These are phyloP conservation scores for Nymphalis io DNA, from an alignment of 1,140 invertebrate species.

Conservation along the genomic window DNA sequence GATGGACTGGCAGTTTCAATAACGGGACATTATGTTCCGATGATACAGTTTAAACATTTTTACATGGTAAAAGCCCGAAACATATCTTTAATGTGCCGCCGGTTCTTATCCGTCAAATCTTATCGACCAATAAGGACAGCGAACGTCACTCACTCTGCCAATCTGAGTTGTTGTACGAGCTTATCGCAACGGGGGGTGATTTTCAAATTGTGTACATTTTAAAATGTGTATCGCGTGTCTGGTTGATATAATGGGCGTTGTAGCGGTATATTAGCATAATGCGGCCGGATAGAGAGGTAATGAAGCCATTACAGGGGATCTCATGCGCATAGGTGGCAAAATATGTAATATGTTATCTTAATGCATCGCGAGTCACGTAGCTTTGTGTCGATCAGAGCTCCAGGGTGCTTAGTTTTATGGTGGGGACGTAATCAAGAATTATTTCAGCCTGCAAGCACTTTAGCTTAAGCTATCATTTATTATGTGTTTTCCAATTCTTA, in stretches of 20 bases:
- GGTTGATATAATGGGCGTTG: constrained; percentile 54
- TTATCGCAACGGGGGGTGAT: constrained; percentile 65
- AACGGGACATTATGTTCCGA: constrained; percentile 50
- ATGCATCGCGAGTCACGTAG: constrained; percentile 63
- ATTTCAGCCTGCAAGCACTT: neutral
- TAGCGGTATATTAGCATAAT: constrained; percentile 58
- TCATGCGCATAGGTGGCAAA: constrained; percentile 54
- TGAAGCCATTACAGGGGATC: constrained; percentile 58
- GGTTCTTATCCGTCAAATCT: constrained; percentile 73
- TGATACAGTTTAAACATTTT: constrained; percentile 71
- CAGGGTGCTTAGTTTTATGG: constrained; percentile 14
- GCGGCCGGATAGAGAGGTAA: constrained; percentile 46
- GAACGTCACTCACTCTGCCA: constrained; percentile 76
- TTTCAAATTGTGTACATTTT: constrained; percentile 68
- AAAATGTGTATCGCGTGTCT: constrained; percentile 66
- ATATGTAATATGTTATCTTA: constrained; percentile 66
- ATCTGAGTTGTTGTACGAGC: constrained; percentile 57
- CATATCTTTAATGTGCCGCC: constrained; percentile 70
- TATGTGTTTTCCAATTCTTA: too few species aligned
- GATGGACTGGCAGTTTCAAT: neutral
- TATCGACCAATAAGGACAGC: constrained; percentile 75
- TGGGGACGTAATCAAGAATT: neutral
- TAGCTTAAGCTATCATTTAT: too few species aligned
- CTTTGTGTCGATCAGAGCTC: constrained; percentile 43
- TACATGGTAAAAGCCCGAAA: constrained; percentile 63